Percentiles rank a stretch among this genome's conserved stretches.
Evolutionary conservation across 2,888 invertebrate genomes (phyloP).

Genomic region (Drosophila helvetica): DNA sequence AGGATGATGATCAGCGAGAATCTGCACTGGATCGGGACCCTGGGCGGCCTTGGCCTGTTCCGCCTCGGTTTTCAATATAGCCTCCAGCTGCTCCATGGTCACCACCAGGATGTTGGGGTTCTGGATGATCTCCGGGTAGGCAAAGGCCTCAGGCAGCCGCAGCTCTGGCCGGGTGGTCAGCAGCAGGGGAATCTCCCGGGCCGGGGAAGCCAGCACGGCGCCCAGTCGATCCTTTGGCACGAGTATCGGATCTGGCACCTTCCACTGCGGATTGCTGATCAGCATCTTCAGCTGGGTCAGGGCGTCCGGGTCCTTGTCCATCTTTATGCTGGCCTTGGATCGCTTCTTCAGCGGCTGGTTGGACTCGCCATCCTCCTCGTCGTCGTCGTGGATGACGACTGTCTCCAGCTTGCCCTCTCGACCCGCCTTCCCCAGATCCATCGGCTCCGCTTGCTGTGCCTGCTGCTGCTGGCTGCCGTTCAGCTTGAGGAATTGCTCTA

Average conservation of each 20-base stretch:
- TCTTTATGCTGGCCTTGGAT: constrained; percentile 84
- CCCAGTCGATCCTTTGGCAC: constrained; percentile 91
- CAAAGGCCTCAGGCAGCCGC: constrained; percentile 89
- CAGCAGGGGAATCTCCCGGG: constrained; percentile 90
- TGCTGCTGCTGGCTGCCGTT: constrained; percentile 56
- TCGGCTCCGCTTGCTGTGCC: constrained; percentile 87
- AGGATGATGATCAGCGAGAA: constrained; percentile 8
- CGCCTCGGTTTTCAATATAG: constrained; percentile 86
- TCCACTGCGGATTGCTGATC: constrained; percentile 87
- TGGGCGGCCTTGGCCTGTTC: constrained; percentile 72
- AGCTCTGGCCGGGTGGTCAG: constrained; percentile 89
- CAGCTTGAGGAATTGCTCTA: constrained; percentile 80
- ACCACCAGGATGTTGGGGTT: constrained; percentile 92
- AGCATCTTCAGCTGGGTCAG: constrained; percentile 89
- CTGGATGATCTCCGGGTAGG: constrained; percentile 89
- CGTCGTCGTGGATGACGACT: constrained; percentile 64
- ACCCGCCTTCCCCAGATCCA: constrained; percentile 86
- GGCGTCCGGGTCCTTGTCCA: constrained; percentile 86
- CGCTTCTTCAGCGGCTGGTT: constrained; percentile 85
- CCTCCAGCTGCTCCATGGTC: constrained; percentile 89
- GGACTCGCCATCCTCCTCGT: constrained; percentile 71
- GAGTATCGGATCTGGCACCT: constrained; percentile 92
- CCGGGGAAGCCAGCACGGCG: constrained; percentile 89
- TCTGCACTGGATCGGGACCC: constrained; percentile 28
- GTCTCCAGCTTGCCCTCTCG: constrained; percentile 84